Conservation (phyloP, 2,888 invertebrate genomes). For the Arctia plantaginis region DNA sequence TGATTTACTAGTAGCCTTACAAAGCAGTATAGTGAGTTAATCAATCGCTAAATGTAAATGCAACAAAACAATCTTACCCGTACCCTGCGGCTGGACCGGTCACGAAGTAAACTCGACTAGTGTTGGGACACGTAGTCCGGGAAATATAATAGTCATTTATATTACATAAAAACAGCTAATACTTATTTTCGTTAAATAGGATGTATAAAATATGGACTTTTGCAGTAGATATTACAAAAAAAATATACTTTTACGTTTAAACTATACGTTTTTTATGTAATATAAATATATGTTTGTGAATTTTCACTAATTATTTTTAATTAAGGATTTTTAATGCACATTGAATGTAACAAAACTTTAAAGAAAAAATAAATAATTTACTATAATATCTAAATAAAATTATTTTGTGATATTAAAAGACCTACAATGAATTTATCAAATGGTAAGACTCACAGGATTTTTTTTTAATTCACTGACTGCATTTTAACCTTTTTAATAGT, state of each 20-base stretch:
- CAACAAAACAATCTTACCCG: constrained; percentile 30
- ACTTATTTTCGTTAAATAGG: neutral
- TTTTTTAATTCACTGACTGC: no score
- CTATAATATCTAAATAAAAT: neutral
- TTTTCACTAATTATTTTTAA: no score
- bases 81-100: constrained; percentile 29
- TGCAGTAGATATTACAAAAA: no score
- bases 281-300: neutral
- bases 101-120: constrained; percentile 34
- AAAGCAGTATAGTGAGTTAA: constrained; percentile 25
- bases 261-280: no score
- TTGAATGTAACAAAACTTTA: neutral
- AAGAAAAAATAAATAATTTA: neutral
- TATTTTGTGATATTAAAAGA: neutral
- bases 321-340: no score
- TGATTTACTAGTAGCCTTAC: constrained; percentile 19
- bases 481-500: no score
- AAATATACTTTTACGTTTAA: no score
- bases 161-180: neutral
- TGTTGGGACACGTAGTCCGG: constrained; percentile 21
- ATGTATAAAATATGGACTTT: neutral
- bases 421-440: neutral
- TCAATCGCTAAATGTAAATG: constrained; percentile 43
- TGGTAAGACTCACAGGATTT: neutral
- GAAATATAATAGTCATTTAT: neutral